Percentiles rank a stretch among this genome's conserved stretches.
Evolutionary conservation across 2,888 invertebrate species (phyloP).

Genomic region (Eristalis arbustorum): DNA sequence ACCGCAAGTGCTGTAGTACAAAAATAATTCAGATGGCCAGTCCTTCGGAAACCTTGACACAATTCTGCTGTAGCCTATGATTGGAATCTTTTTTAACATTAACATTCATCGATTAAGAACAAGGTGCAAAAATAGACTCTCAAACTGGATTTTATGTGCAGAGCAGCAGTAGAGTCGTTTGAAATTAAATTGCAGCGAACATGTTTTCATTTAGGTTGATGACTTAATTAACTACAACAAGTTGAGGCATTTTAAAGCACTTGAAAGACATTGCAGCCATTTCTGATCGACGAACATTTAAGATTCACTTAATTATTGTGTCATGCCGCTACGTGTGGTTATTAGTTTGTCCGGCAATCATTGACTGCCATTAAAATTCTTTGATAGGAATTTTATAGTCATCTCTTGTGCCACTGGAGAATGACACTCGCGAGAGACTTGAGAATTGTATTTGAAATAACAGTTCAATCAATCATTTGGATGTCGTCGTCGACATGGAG

Average conservation of each 20-base stretch:
- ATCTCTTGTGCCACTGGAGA: not conserved
- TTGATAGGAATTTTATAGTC: constrained; percentile 18
- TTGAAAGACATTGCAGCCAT: not conserved
- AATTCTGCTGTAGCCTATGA: constrained; percentile 13
- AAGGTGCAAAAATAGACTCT: constrained; percentile 19
- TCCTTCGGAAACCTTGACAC: constrained; percentile 51
- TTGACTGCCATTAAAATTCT: constrained; percentile 35
- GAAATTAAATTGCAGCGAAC: not conserved
- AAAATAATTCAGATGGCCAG: constrained; percentile 24
- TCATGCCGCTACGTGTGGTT: constrained; percentile 7
- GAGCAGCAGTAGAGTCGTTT: not conserved
- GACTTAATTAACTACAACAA: not conserved
- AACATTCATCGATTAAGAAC: not conserved
- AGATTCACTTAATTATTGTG: constrained; percentile 15
- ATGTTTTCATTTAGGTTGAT: not conserved
- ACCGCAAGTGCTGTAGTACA: constrained; percentile 37
- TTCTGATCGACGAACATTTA: constrained; percentile 8
- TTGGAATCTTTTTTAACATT: constrained; percentile 13
- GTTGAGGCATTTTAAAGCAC: constrained; percentile 21
- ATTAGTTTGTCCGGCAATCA: constrained; percentile 9
- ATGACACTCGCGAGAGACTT: constrained; percentile 18
- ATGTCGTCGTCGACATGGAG: not conserved
- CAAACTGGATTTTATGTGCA: not conserved
- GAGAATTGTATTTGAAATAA: constrained; percentile 32
- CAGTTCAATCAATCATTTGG: constrained; percentile 50